Conservation (phyloP, 2,888 invertebrate species). For the Harpagoxenus sublaevis region DNA sequence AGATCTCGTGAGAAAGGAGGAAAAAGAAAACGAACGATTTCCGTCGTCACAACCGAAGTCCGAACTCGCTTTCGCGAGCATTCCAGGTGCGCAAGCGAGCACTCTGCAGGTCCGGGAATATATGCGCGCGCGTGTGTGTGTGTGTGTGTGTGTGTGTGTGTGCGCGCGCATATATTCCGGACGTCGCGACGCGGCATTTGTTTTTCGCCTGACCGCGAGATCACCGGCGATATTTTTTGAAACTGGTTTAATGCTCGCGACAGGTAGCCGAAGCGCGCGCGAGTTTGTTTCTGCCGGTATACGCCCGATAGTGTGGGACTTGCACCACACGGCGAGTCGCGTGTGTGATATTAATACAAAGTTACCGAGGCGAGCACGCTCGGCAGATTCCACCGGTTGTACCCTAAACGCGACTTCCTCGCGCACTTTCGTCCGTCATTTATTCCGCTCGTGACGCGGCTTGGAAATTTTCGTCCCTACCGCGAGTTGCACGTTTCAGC, state of each 20-base stretch:
- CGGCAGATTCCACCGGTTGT: neutral
- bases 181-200: conserved; percentile 28
- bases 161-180: conserved; percentile 9
- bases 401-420: conserved; percentile 2
- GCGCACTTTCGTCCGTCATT: conserved; percentile 27
- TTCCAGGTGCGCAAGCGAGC: conserved; percentile 8
- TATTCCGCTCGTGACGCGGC: neutral
- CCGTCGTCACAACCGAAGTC: conserved; percentile 9
- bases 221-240: conserved; percentile 41
- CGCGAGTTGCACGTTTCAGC: neutral
- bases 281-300: conserved; percentile 6
- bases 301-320: neutral
- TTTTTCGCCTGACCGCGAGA: conserved; percentile 47
- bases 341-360: conserved; percentile 41
- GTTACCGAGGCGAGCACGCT: conserved; percentile 30
- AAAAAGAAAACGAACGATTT: conserved; percentile 17
- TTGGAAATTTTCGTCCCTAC: neutral
- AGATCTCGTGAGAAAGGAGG: conserved; percentile 16
- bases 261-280: conserved; percentile 32
- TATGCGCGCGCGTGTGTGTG: too few relatives aligned
- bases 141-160: neutral
- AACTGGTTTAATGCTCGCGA: conserved; percentile 54
- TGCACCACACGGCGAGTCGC: conserved; percentile 34
- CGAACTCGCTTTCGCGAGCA: conserved; percentile 41
- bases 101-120: too few relatives aligned